Evolutionary conservation across 1,140 invertebrate genomes (phyloP).

Genomic region (Holcopasites calliopsidis): DNA sequence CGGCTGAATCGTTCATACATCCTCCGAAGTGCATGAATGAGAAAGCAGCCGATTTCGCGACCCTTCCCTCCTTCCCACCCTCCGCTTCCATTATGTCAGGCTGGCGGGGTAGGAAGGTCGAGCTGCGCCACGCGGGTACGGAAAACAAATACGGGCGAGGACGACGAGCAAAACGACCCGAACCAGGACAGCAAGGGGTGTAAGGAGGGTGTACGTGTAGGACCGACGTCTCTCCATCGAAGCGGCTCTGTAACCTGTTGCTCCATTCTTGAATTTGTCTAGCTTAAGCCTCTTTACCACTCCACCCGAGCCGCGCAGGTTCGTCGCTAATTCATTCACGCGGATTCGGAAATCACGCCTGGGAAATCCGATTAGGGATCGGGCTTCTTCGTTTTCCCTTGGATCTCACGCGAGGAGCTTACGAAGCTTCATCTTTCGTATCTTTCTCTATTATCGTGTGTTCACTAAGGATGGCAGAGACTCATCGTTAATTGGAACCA

Average conservation of each 20-base stretch:
- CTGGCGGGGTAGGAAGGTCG: background rate
- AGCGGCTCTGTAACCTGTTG: conserved; percentile 64
- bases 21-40: background rate
- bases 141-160: conserved; percentile 29
- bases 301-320: conserved; percentile 30
- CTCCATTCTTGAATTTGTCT: conserved; percentile 65
- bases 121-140: background rate
- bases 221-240: conserved; percentile 28
- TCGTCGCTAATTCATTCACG: conserved; percentile 58
- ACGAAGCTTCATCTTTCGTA: no score
- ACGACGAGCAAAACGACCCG: conserved; percentile 15
- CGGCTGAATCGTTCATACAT: background rate
- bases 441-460: no score
- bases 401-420: no score
- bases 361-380: conserved; percentile 54
- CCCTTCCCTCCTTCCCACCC: background rate
- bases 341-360: conserved; percentile 51
- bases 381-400: background rate
- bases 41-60: background rate
- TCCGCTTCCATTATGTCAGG: conserved; percentile 5
- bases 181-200: no score
- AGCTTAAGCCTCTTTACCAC: conserved; percentile 54
- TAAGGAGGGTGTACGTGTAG: background rate
- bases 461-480: no score
- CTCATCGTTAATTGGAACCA: no score